Evolutionary conservation across 2,888 invertebrate species (phyloP), one percentile per base, ranked within the genome.

Genomic region (Caenorhabditis doughertyi): DNA sequence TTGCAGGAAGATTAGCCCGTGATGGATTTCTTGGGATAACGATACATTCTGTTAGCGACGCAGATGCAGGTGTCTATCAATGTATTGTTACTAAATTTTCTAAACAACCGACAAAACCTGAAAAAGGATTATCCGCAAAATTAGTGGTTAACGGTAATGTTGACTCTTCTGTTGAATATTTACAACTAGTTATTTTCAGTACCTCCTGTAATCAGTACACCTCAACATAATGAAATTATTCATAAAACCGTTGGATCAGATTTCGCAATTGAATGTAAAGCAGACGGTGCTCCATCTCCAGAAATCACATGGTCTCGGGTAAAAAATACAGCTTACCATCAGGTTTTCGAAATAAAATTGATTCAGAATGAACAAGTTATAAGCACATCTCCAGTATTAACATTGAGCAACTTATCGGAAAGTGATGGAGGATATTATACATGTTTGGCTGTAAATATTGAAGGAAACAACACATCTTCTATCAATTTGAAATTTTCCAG

Each of bases 1-100:
- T 85, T 89, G 65, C 84, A 91, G 91, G 90, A 11, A 84, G 91
- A 21, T 77, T 91, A 27, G 88, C 86, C 64, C 85, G 89, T 27
- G 89, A 85, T 23, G 77, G 83, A 21, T 76, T 79, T 51, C 84
- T 90, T n/a, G 89, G 88, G n/a, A 71, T 91, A 47, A 91, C 90
- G 0, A 87, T 91, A 23, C 89, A 90, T 62, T 76, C 88, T 5
- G 84, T 91, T 8, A 49, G 65, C 4, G 64, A 80, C 18, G 55
- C 74, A 1, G 91, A 91, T 77, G 89, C 87, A 16, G 89, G 89
- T 21, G 79, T 86, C 4, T 91, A 89, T 79, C 87, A 85, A 49
- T 91, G 91, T 62, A 55, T 84, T 8, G 67, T 90, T n/a, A 89
- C 89, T 16, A 82, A 83, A 8, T 91, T 89, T 80, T 72, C 81